Conservation (phyloP, 2,113 vertebrate species). For the Hypomesus transpacificus region DNA sequence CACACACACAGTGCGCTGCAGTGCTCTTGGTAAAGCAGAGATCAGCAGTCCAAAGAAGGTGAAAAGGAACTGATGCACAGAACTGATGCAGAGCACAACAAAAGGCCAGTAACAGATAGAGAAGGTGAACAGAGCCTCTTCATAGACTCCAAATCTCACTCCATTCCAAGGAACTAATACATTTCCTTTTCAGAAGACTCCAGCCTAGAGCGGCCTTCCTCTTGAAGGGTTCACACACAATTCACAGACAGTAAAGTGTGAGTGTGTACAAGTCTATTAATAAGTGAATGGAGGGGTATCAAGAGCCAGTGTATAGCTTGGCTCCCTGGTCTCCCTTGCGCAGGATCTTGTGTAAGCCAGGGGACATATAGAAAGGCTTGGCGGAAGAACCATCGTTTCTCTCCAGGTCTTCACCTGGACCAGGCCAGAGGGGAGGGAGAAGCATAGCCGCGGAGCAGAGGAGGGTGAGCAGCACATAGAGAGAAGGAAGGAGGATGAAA, state of each 20-base stretch:
- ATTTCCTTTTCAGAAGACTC: conserved; percentile 42
- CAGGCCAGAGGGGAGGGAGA: conserved; percentile 20
- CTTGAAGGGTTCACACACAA: conserved; percentile 24
- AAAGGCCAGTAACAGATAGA: conserved; percentile 57
- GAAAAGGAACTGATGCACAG: conserved; percentile 25
- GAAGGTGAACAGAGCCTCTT: conserved; percentile 47
- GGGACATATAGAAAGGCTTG: conserved; percentile 93
- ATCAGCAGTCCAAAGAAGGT: conserved; percentile 50
- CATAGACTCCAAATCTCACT: conserved; percentile 33
- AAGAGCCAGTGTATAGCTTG: conserved; percentile 74
- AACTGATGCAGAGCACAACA: conserved; percentile 35
- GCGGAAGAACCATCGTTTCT: conserved; percentile 89
- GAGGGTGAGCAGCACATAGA: conserved; percentile 1
- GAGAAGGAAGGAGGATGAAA: background rate
- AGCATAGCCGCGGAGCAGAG: background rate
- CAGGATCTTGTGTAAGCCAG: conserved; percentile 86
- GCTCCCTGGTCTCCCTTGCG: conserved; percentile 79
- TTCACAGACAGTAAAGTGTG: conserved; percentile 35
- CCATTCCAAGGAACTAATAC: conserved; percentile 32
- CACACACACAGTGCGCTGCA: conserved; percentile 23
- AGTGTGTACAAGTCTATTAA: conserved; percentile 31
- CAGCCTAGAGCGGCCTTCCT: conserved; percentile 55
- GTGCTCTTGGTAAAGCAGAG: conserved; percentile 63
- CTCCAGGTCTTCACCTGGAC: conserved; percentile 93
- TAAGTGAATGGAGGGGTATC: conserved; percentile 33